A percentile compares a stretch with the other conserved stretches of the same genome.
Evolutionary conservation across 2,888 invertebrate species (phyloP).

Genomic region (Artemia sinica): DNA sequence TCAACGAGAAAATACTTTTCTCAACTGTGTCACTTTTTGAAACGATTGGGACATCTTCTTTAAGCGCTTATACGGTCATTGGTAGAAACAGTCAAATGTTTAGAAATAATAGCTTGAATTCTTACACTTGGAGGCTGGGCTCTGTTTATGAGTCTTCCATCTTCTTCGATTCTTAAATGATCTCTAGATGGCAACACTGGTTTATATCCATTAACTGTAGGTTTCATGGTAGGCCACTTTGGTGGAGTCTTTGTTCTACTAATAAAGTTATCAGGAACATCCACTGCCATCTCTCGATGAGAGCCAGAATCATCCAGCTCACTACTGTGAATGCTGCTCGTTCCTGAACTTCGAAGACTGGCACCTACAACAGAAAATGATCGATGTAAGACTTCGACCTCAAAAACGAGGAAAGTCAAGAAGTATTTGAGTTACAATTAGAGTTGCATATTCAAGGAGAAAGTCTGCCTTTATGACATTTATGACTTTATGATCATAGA

Average conservation of each 20-base stretch:
- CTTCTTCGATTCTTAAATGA: conserved; percentile 44
- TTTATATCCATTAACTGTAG: conserved; percentile 29
- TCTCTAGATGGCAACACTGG: conserved; percentile 48
- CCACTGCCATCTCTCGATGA: conserved; percentile 96
- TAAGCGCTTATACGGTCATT: no score
- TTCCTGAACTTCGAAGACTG: conserved; percentile 20
- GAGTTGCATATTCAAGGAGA: no score
- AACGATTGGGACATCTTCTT: no score
- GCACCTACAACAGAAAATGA: conserved; percentile 4
- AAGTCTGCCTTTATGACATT: no score
- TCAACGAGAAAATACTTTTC: no score
- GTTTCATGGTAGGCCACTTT: conserved; percentile 57
- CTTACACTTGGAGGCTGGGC: conserved; percentile 42
- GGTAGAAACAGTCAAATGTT: no score
- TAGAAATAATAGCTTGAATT: neutral
- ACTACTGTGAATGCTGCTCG: conserved; percentile 18
- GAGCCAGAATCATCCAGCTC: conserved; percentile 41
- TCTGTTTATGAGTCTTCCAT: conserved; percentile 43
- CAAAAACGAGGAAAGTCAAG: no score
- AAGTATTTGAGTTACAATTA: no score
- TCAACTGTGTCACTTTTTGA: no score
- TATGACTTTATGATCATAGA: no score
- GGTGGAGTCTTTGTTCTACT: conserved; percentile 79
- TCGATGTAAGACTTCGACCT: no score
- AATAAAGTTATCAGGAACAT: conserved; percentile 86